These are phyloP conservation scores for Schizopygopsis pylzovi DNA, from an alignment of 2,797 vertebrate species.

Conservation along the genomic window DNA sequence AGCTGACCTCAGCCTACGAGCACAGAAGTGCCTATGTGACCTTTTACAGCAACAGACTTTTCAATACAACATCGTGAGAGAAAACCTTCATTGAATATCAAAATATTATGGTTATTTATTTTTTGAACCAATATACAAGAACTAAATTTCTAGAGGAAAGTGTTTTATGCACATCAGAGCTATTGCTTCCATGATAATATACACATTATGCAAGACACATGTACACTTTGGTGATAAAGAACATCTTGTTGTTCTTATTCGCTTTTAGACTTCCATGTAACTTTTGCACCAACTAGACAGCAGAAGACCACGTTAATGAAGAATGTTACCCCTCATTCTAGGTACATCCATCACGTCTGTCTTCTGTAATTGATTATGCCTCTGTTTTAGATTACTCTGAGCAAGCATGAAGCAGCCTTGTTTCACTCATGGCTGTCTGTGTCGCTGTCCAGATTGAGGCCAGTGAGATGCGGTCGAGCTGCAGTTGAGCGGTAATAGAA, in stretches of 20 bases:
- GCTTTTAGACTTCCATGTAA: neutral
- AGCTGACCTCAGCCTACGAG: neutral
- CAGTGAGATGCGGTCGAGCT: conserved; percentile 72
- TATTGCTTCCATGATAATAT: neutral
- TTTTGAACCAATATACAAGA: neutral
- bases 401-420: conserved; percentile 25
- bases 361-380: conserved; percentile 38
- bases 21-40: conserved; percentile 7
- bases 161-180: neutral
- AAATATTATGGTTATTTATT: neutral
- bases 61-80: neutral
- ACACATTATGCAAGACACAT: neutral
- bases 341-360: neutral
- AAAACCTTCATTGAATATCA: neutral
- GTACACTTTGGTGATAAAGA: neutral
- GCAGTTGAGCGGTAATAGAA: conserved; percentile 77
- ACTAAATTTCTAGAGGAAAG: neutral
- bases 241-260: neutral
- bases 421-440: conserved; percentile 34
- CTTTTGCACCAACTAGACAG: neutral
- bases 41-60: conserved; percentile 6
- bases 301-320: conserved; percentile 7
- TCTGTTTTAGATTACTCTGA: conserved; percentile 50
- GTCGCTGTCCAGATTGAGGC: conserved; percentile 61
- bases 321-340: conserved; percentile 11